phyloP scores from a whole-genome alignment of 2,888 invertebrate genomes.

The Trichopria drosophilae region DNA sequence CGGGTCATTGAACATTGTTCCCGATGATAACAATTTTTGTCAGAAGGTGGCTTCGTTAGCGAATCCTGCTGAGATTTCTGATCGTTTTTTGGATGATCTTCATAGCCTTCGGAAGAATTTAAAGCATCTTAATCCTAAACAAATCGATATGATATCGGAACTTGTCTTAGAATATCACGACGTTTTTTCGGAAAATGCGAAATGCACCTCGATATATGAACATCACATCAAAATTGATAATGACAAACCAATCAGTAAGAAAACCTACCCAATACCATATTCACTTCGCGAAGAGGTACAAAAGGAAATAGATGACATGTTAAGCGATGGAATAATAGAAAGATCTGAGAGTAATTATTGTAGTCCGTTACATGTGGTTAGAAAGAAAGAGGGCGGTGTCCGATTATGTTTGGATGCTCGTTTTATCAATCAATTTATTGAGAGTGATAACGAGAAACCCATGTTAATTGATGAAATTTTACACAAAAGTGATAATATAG shows the following conservation, averaged over 20 bases:
- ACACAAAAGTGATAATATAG: constrained; percentile 45
- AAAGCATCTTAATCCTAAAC: no score
- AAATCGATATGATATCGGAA: no score
- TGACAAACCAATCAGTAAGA: neutral
- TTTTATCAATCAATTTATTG: constrained; percentile 39
- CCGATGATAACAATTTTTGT: no score
- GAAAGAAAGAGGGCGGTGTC: constrained; percentile 53
- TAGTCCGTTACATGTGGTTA: neutral
- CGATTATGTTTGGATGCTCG: no score
- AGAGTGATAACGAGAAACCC: constrained; percentile 36
- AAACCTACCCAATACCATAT: neutral
- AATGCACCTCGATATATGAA: neutral
- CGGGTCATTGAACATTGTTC: no score
- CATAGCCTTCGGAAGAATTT: no score
- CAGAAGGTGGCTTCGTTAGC: no score
- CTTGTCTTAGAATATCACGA: neutral
- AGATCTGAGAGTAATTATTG: neutral
- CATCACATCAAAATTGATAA: neutral
- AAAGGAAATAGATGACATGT: neutral
- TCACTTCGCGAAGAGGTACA: neutral
- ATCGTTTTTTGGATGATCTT: no score
- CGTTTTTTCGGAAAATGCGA: neutral
- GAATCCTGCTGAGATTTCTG: no score
- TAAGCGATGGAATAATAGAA: neutral
- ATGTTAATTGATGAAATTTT: constrained; percentile 26